Conservation (phyloP, 2,113 vertebrate species). For the Corydoras maculifer region DNA sequence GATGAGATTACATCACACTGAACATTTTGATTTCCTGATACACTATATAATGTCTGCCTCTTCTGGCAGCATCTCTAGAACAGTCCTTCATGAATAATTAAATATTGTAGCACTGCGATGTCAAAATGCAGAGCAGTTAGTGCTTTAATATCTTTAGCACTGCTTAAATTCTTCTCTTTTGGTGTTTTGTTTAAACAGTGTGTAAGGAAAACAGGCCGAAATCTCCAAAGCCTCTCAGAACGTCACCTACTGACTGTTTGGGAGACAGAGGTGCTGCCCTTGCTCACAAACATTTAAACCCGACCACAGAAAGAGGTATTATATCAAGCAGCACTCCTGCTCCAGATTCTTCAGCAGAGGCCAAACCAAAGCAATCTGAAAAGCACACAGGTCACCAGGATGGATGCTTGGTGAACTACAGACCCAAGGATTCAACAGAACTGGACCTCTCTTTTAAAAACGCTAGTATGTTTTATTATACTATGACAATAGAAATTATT, state of each 20-base stretch:
- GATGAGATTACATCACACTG: too few species aligned
- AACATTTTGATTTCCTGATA: too few species aligned
- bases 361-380: constrained; percentile 20
- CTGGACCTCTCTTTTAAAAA: constrained; percentile 56
- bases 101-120: too few species aligned
- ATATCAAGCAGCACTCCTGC: constrained; percentile 48
- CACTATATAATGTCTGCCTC: too few species aligned
- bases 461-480: constrained; percentile 50
- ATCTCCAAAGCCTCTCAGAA: constrained; percentile 7
- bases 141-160: too few species aligned
- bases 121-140: too few species aligned
- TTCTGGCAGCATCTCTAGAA: too few species aligned
- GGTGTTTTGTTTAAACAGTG: constrained; percentile 11
- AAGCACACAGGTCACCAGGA: constrained; percentile 44
- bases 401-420: constrained; percentile 55
- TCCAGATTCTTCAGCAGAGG: constrained; percentile 18
- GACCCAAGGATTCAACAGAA: constrained; percentile 62
- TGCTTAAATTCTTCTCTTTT: not conserved
- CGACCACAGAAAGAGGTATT: constrained; percentile 61
- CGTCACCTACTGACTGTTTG: not conserved
- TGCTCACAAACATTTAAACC: constrained; percentile 51
- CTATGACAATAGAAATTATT: constrained; percentile 9
- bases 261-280: constrained; percentile 45
- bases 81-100: too few species aligned
- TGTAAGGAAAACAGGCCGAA: constrained; percentile 24